Evolutionary conservation across 2,797 vertebrate species (phyloP).

Genomic region (Ataeniobius toweri): DNA sequence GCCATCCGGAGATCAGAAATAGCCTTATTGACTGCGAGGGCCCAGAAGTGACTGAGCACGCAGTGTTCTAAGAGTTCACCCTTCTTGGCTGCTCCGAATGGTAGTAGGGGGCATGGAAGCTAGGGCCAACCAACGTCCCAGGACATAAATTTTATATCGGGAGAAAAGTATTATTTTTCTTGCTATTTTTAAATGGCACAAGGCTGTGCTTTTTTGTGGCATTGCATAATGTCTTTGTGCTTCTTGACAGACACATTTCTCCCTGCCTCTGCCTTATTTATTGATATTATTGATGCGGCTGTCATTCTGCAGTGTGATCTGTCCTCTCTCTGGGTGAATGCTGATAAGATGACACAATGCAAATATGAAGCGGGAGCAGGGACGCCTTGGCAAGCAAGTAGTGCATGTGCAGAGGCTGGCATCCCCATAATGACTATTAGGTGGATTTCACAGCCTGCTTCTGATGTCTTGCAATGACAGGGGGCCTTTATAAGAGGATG

Average conservation of each 20-base stretch:
- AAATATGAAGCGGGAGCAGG: slow-evolving; percentile 69
- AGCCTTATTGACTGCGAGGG: slow-evolving; percentile 80
- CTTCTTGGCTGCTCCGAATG: slow-evolving; percentile 47
- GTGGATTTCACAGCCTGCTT: slow-evolving; percentile 82
- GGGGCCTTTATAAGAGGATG: slow-evolving; percentile 70
- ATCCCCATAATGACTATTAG: slow-evolving; percentile 82
- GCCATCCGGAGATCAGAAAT: slow-evolving; percentile 83
- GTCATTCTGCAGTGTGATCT: slow-evolving; percentile 62
- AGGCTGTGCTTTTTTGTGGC: slow-evolving; percentile 27
- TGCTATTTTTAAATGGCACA: slow-evolving; percentile 45
- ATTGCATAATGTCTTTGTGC: slow-evolving; percentile 41
- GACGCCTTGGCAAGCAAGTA: slow-evolving; percentile 74
- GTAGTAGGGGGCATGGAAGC: slow-evolving; percentile 36
- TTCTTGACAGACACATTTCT: slow-evolving; percentile 33
- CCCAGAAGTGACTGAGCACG: slow-evolving; percentile 75
- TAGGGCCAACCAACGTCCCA: slow-evolving; percentile 46
- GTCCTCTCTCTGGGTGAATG: slow-evolving; percentile 69
- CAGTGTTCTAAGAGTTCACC: slow-evolving; percentile 71
- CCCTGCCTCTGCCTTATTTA: slow-evolving; percentile 53
- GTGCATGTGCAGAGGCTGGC: slow-evolving; percentile 49
- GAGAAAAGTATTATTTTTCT: slow-evolving; percentile 51
- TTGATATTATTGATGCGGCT: slow-evolving; percentile 65
- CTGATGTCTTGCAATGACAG: slow-evolving; percentile 79
- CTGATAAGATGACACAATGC: slow-evolving; percentile 80
- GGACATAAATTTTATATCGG: slow-evolving; percentile 70